Evolutionary conservation across 2,113 vertebrate species (phyloP).

Genomic region (Strix uralensis): DNA sequence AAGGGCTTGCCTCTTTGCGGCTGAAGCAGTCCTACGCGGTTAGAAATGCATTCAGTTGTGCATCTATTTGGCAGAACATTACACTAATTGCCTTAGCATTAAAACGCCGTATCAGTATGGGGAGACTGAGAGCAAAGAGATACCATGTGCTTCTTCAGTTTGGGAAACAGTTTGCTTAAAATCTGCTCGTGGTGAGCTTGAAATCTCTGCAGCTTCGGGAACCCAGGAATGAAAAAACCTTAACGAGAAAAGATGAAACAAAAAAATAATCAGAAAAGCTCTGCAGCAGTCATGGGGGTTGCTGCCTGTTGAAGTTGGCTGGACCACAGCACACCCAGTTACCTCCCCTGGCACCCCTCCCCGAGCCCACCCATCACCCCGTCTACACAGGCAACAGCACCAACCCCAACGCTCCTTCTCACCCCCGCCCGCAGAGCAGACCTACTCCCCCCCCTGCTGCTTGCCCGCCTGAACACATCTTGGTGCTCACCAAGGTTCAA

Average conservation of each 20-base stretch:
- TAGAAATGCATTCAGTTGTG: not conserved
- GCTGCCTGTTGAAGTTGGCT: not conserved
- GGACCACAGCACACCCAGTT: not conserved
- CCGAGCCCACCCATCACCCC: not conserved
- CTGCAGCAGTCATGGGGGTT: not conserved
- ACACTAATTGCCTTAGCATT: not conserved
- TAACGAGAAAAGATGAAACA: slow-evolving; percentile 24
- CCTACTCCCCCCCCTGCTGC: not conserved
- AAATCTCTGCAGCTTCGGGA: slow-evolving; percentile 90
- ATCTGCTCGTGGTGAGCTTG: slow-evolving; percentile 90
- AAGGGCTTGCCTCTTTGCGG: not conserved
- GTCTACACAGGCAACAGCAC: not conserved
- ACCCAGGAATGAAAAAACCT: slow-evolving; percentile 90
- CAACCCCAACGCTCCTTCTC: not conserved
- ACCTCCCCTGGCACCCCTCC: not conserved
- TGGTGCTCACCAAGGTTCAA: not conserved
- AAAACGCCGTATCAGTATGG: not conserved
- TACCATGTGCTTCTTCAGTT: slow-evolving; percentile 89
- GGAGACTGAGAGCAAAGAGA: not conserved
- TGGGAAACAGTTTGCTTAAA: slow-evolving; percentile 87
- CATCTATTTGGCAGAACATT: not conserved
- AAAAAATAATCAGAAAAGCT: not conserved
- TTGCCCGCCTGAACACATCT: not conserved
- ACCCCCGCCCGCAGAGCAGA: not conserved
- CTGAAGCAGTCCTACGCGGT: not conserved